phyloP scores from a whole-genome alignment of 1,140 invertebrate species.

The Artemia franciscana region DNA sequence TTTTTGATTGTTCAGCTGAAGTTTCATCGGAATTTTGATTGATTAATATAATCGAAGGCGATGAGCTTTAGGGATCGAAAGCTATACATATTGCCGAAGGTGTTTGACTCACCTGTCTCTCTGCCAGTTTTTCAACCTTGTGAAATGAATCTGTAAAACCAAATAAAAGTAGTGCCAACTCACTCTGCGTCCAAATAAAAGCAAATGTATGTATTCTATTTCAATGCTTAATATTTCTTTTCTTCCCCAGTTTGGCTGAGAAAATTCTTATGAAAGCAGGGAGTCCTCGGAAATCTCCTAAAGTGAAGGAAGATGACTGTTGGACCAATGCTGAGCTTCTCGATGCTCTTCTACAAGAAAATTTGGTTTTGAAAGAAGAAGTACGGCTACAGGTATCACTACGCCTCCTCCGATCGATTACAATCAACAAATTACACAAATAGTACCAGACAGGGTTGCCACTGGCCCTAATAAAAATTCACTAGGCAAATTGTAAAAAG shows the following conservation, averaged over 20 bases:
- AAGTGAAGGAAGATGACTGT: background rate
- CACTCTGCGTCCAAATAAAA: too few relatives aligned
- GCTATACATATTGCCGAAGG: background rate
- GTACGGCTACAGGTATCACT: background rate
- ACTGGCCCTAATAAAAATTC: too few relatives aligned
- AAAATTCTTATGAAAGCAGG: background rate
- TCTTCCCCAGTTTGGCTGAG: background rate
- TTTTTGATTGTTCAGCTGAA: too few relatives aligned
- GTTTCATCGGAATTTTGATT: too few relatives aligned
- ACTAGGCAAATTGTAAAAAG: too few relatives aligned
- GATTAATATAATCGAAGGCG: too few relatives aligned
- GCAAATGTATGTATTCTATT: too few relatives aligned
- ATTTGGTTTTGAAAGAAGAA: background rate
- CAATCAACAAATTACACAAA: too few relatives aligned
- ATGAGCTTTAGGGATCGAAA: background rate
- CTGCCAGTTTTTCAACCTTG: background rate
- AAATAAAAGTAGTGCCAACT: background rate
- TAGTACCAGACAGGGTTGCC: too few relatives aligned
- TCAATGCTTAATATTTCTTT: too few relatives aligned
- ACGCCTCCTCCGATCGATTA: too few relatives aligned
- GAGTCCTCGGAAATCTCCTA: background rate
- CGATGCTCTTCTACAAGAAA: background rate
- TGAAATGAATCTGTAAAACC: background rate
- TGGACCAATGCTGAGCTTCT: background rate
- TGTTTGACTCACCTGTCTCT: background rate